Evolutionary conservation across 2,888 invertebrate species (phyloP), one percentile per base, ranked within the genome.

Genomic region (Ormia ochracea): DNA sequence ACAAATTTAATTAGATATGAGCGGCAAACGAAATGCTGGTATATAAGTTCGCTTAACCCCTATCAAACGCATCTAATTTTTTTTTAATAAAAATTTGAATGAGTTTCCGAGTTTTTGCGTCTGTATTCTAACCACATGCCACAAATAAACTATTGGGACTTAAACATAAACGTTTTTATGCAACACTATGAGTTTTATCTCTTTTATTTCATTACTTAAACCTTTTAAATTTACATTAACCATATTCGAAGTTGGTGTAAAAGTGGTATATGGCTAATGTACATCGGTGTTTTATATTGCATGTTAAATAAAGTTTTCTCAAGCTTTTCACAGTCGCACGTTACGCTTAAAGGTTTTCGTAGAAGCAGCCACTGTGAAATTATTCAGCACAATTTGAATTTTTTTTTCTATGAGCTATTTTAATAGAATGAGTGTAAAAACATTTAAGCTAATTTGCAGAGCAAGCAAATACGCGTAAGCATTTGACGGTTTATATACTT

Each of bases 151-250:
- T 28, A 4, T 28, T 28, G 3, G 6, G 28, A 28, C 6, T 28
- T 3, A 28, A 28, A 28, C 6, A 3, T 28, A 28, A 28, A 28
- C 28, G 28, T 6, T 28, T 28, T 28, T 28, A 28, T 4, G 3
- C 28, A 28, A 28, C 28, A 4, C 6, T 28, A 4, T 28, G 28
- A 3, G n/a, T 28, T 28, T 28, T 28, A 28, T 28, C 28, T 28
- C 6, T 28, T 28, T 28, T 6, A 28, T 28, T 43, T n/a, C 1
- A 43, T 6, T 14, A 45, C 43, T 68, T 68, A 68, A 68, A 54
- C 43, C 52, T 59, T 61, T 75, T 75, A 61, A 61, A n/a, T 19
- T 59, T 28, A 23, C 41, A 75, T 68, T 59, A 41, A 56, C 19
- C 38, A 31, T 33, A 45, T 45, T 21, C 33, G 19, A 38, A 23